Evolutionary conservation across 2,113 vertebrate genomes (phyloP), one percentile per base, ranked within the genome.

Genomic region (Taxidea taxus): DNA sequence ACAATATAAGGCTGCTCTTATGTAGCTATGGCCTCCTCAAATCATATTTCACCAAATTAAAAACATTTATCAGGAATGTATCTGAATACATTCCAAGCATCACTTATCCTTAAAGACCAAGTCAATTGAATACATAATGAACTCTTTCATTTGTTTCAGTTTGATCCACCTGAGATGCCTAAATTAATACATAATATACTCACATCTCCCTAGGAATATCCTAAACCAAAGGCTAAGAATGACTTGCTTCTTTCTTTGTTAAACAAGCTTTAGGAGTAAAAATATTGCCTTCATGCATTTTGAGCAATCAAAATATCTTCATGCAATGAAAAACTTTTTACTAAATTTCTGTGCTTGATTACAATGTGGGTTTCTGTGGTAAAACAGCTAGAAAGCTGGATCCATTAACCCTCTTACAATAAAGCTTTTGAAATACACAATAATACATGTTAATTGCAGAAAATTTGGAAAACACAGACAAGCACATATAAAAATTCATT

Each of bases 11-110:
- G n/a, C 47, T 96, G 31, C 62, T 92, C 29, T 87, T 94, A 34
- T 77, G 23, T 54, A 93, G 39, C 93, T 88, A 56, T 77, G 68
- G 87, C 58, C 91, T 94, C 92, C 75, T 94, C 90, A 91, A 94
- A 60, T 75, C 25, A 85, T 82, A 90, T 87, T 96, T 94, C 85
- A 84, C 82, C 77, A 94, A 96, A 97, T 86, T 95, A 94, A 96
- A 96, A 96, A 90, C 16, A 85, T 7, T 62, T 94, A 91, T 86
- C 82, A 95, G 54, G 49, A 92, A 95, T 96, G 37, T 95, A 72
- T 97, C 96, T 95, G 31, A 92, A 94, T 87, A 96, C 0, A 87
- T 86, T 86, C 75, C 54, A 90, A 95, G 58, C 54, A 27, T 54
- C 27, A 95, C 91, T 37, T 96, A 87, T 83, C 66, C 54, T 91